Evolutionary conservation across 2,113 vertebrate genomes (phyloP), one percentile per base, ranked within the genome.

Genomic region (Cheirogaleus medius): DNA sequence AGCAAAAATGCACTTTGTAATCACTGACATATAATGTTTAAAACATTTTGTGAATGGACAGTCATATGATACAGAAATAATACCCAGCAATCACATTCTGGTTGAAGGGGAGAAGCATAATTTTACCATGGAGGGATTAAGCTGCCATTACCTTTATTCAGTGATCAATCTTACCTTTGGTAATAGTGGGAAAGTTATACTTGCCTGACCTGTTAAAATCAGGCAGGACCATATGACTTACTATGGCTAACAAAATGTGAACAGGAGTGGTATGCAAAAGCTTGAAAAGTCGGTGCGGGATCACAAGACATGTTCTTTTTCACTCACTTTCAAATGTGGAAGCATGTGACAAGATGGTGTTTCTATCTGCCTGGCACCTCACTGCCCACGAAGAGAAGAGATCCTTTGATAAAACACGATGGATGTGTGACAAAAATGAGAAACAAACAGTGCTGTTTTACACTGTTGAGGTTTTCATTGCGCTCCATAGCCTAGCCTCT

Each of bases 21-120:
- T 27, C 5, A 60, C 8, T 76, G 17, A 39, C 14, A 74, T 44
- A 12, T 15, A 84, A 63, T 84, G 5, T 7, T 78, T 90, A 91
- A 91, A 78, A 1, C 8, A 52, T 60, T 76, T 66, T 63, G 37
- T 25, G 13, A 83, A 49, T 58, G 1, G 20, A 52, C 2, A 47
- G 20, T 87, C 69, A 29, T 49, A 8, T 54, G 44, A 91, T 68
- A 88, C 6, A 29, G 68, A 94, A 87, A 68, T 52, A 84, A 91
- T 84, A 52, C 3, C 3, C 17, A 90, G 21, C 23, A 37, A 69
- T 76, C 44, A 47, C 7, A 27, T 71, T 63, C 37, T 66, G 4
- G 3, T 10, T 39, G 44, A 94, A 95, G n/a, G 8, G 17, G 8
- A 71, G 54, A 88, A 68, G 18, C 25, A 64, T 29, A 20, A 63